Base-by-base conservation (phyloP, 2,888 invertebrate genomes). In the Lochmaea capreae region DNA sequence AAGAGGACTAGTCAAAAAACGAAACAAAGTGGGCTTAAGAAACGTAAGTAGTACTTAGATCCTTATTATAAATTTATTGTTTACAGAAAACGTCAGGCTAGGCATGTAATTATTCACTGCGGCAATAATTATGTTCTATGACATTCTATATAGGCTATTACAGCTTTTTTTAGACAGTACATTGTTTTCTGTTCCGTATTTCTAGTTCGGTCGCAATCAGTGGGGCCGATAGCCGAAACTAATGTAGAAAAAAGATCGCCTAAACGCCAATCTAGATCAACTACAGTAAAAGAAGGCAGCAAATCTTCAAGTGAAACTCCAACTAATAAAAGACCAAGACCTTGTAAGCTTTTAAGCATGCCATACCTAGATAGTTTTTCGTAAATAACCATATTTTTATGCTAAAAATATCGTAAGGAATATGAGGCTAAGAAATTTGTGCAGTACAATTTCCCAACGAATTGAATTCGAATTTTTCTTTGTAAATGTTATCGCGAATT, bases 261-360 rank as follows among this genome's bases (percentile, higher is more conserved):
- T 39, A 94, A 94, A 83, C 92, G 94, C 79, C 93, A 94, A 82
- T 91, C 93, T 65, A 90, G 92, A 84, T 91, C 92, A 18, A 91
- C 91, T 54, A 90, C 91, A 82, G 89, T 91, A 1, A 87, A 91
- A 88, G 90, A 91, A 87, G 90, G 91, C 87, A 90, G 91, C 89
- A 91, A 91, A 88, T 90, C 90, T 82, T 89, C 88, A 74, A 90
- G 87, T 71, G 90, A 88, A 88, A 90, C 90, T 84, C 89, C 90
- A 86, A 85, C 86, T 78, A 87, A 85, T 87, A 89, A 86, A 89
- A 91, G 92, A 87, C 90, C 92, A 80, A 89, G 93, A 84, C 93
- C 93, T 86, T 91, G 91, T 90, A 93, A 93, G 90, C 92, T 85
- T 65, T 46, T 3, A 59, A 71, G 58, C 46, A 71, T 58, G 54